Percentiles rank a stretch among this genome's conserved stretches.
These are phyloP conservation scores for Nasonovia ribisnigri DNA, from an alignment of 2,888 invertebrate species.

Conservation along the genomic window DNA sequence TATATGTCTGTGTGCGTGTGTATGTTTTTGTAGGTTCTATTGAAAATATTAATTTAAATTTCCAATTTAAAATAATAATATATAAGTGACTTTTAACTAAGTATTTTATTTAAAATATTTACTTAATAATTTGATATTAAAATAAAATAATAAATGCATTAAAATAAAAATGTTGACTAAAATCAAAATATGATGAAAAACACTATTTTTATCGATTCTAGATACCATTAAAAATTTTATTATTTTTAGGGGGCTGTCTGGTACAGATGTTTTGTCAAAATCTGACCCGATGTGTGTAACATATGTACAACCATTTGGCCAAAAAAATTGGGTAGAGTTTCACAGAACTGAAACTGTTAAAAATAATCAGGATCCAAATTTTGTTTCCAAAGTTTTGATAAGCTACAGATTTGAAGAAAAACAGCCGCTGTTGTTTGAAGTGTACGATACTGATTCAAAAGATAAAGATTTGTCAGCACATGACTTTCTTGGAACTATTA, in stretches of 20 bases:
- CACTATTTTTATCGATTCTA: not conserved
- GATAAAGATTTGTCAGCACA: conserved; percentile 69
- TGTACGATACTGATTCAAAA: conserved; percentile 71
- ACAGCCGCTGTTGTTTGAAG: conserved; percentile 73
- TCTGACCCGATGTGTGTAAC: conserved; percentile 74
- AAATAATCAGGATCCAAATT: conserved; percentile 72
- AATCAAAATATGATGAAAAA: not conserved
- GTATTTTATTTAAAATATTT: not conserved
- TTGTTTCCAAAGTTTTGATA: conserved; percentile 73
- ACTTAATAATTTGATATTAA: not conserved
- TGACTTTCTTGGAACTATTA: conserved; percentile 73
- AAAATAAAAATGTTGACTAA: not conserved
- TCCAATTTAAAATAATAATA: not conserved
- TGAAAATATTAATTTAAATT: not conserved
- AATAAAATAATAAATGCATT: not conserved
- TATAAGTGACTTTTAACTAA: not conserved
- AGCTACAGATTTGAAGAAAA: conserved; percentile 75
- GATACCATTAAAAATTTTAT: not conserved
- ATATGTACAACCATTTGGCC: conserved; percentile 70
- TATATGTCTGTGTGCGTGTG: too few relatives aligned
- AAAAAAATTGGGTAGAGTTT: conserved; percentile 70
- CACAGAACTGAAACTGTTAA: conserved; percentile 72
- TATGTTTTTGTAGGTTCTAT: not conserved
- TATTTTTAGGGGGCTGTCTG: conserved; percentile 70
- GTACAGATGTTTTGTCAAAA: conserved; percentile 73